Conservation (phyloP, 2,113 vertebrate genomes). For the Brachyhypopomus gauderio region DNA sequence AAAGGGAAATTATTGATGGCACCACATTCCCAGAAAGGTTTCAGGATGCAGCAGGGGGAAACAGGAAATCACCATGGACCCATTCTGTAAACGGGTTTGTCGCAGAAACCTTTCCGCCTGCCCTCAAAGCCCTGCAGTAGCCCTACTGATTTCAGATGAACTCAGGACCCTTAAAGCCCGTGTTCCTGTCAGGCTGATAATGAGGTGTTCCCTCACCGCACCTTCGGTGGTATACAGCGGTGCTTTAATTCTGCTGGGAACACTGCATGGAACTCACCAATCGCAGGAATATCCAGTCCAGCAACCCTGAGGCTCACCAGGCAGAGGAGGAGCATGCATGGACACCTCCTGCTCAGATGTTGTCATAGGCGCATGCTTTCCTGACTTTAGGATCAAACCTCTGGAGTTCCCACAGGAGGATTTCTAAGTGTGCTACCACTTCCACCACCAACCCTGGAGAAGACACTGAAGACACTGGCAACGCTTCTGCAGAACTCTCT, state of each 20-base stretch:
- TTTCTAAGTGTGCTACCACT: background rate
- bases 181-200: background rate
- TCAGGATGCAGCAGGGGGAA: background rate
- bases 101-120: background rate
- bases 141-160: background rate
- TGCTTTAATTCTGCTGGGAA: background rate
- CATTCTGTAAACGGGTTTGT: background rate
- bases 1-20: conserved; percentile 9
- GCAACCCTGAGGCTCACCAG: background rate
- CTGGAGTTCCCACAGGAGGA: background rate
- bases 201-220: too few species aligned
- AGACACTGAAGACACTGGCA: background rate
- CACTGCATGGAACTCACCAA: too few species aligned
- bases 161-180: background rate
- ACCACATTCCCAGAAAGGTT: background rate
- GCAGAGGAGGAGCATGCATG: too few species aligned
- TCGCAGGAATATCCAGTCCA: background rate
- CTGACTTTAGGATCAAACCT: background rate
- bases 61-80: background rate
- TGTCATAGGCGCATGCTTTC: background rate
- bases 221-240: background rate
- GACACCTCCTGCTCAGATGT: background rate
- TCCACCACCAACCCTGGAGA: background rate
- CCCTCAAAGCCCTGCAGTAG: background rate
- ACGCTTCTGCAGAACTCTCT: background rate